A percentile compares a stretch with the other conserved stretches of the same genome.
Evolutionary conservation across 2,113 vertebrate species (phyloP).

Genomic region (Pristiophorus japonicus): DNA sequence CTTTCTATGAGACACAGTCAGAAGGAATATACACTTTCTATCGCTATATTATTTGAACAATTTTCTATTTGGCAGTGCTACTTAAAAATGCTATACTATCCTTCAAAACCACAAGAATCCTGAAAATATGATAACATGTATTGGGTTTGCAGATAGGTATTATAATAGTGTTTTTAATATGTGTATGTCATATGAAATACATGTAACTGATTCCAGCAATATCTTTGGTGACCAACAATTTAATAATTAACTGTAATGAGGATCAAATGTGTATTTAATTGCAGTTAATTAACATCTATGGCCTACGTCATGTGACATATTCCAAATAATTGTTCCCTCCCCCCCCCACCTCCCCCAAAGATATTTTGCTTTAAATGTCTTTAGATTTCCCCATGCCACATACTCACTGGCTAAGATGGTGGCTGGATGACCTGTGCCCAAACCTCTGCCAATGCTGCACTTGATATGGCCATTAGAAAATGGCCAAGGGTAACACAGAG

Average conservation of each 20-base stretch:
- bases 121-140: background rate
- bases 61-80: constrained; percentile 45
- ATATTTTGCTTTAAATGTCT: background rate
- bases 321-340: background rate
- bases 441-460: background rate
- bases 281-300: background rate
- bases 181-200: background rate
- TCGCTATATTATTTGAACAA: constrained; percentile 44
- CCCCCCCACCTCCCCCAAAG: background rate
- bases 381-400: background rate
- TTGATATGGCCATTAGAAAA: background rate
- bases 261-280: background rate
- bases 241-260: background rate
- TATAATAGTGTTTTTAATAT: background rate
- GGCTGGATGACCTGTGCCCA: background rate
- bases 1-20: constrained; percentile 46
- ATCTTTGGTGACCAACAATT: background rate
- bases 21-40: constrained; percentile 47
- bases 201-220: background rate
- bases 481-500: background rate
- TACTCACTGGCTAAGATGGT: background rate
- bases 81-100: background rate
- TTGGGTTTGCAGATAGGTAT: background rate
- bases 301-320: background rate
- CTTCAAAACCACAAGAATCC: background rate